Evolutionary conservation across 35 echinoderm and acorn worm genomes (phyloP).

Genomic region (Lytechinus pictus): DNA sequence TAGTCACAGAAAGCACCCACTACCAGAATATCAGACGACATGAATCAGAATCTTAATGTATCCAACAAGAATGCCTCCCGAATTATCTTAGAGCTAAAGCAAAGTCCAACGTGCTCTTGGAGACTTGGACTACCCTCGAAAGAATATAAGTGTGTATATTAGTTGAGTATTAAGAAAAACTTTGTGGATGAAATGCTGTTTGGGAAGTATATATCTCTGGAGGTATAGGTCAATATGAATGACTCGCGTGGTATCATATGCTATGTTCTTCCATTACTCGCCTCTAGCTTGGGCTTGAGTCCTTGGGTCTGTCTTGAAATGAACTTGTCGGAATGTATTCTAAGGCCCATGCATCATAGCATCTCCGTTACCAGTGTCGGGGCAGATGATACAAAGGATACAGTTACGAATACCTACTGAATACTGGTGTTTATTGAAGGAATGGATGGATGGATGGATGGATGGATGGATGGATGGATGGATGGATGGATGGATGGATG

Average conservation of each 20-base stretch:
- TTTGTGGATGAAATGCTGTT: not conserved
- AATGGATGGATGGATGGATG: not conserved
- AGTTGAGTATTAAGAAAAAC: not conserved
- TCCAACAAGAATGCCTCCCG: not conserved
- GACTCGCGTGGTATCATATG: not conserved
- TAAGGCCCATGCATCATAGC: not conserved
- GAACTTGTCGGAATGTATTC: not conserved
- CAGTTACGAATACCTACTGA: not conserved
- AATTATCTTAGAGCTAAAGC: not conserved
- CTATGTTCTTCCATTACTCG: not conserved
- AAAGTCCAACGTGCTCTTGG: not conserved
- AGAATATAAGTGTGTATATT: not conserved
- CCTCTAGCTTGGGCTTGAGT: no score
- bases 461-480: not conserved
- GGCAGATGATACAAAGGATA: not conserved
- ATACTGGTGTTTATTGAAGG: not conserved
- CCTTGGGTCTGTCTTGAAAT: not conserved
- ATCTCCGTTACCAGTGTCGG: not conserved
- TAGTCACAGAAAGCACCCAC: no score
- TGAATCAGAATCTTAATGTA: not conserved
- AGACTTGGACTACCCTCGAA: not conserved
- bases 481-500: not conserved
- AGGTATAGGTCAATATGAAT: not conserved
- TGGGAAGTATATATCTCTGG: not conserved
- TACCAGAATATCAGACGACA: no score